These are phyloP conservation scores for Eurystomus gularis DNA, from an alignment of 2,113 vertebrate genomes.

Conservation along the genomic window DNA sequence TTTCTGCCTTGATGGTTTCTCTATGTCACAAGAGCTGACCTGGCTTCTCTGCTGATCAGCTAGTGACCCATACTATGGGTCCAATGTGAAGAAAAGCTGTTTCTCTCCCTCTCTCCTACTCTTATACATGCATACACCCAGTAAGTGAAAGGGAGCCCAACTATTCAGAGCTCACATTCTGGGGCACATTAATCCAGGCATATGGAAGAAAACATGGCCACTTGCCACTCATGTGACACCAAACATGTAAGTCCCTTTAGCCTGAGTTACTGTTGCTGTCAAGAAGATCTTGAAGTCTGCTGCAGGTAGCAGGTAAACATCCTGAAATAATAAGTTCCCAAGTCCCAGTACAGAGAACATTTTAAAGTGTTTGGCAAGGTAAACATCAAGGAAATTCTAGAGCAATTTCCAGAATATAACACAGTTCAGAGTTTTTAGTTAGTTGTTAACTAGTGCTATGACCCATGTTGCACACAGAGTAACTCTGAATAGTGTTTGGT, in stretches of 20 bases:
- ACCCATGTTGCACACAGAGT: rapidly evolving
- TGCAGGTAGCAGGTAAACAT: not conserved
- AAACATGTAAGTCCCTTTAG: not conserved
- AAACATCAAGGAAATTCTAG: not conserved
- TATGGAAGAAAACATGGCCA: not conserved
- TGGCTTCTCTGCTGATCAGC: not conserved
- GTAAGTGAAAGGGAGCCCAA: not conserved
- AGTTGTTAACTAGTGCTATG: not conserved
- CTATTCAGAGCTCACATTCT: not conserved
- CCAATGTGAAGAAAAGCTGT: not conserved
- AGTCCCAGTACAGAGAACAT: not conserved
- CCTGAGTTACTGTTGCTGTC: not conserved
- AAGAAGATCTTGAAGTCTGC: not conserved
- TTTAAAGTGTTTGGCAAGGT: not conserved
- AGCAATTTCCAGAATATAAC: not conserved
- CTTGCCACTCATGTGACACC: not conserved
- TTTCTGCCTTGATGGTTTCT: not conserved
- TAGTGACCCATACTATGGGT: not conserved
- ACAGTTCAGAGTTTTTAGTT: not conserved
- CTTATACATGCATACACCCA: not conserved
- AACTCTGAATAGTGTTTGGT: not conserved
- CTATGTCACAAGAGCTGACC: not conserved
- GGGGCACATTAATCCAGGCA: rapidly evolving
- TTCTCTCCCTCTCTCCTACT: not conserved
- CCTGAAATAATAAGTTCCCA: not conserved